Base-by-base conservation (phyloP, 2,113 vertebrate genomes). In the Apus apus region DNA sequence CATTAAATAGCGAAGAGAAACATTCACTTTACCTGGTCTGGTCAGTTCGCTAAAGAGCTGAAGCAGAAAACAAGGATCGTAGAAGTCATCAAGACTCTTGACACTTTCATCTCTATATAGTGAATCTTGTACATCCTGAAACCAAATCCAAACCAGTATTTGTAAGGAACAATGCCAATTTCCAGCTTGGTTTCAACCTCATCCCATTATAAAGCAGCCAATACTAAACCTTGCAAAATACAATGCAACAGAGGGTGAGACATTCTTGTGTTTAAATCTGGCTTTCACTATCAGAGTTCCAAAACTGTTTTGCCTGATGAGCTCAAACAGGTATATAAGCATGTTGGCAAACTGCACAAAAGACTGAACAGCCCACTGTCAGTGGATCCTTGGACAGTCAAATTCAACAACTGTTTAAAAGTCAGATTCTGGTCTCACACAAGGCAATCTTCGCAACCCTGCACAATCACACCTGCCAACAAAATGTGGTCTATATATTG, bases 41-140 rank as follows among this genome's bases (percentile, higher is more conserved):
- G 98, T 98, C 51, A 99, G 96, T 93, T 98, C 97, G 80, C 99
- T 99, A 80, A 99, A 99, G 19, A 99, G 98, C 57, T 99, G 99
- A 48, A 99, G 94, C 3, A 99, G 98, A 91, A 99, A 99, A 97
- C 98, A 98, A 14, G 99, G 99, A 94, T 99, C 99, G 0, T 99
- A 99, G 48, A 99, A 95, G 86, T 93, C 95, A 45, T 90, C 80
- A 7, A 98, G 95, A 61, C 98, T 98, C 75, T 96, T 82, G 11
- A 88, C 85, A 9, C 61, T 95, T 34, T 95, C 78, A 60, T 98
- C 97, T 88, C 83, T 95, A 72, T 98, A 98, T 2, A 99, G 57
- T 2, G 89, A 72, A 8, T 98, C 98, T 53, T 96, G 88, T 4
- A 82, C 48, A 3, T 96, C 98, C 99, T 99, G 90, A 80, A 96